Evolutionary conservation across 2,888 invertebrate species (phyloP), one percentile per base, ranked within the genome.

Genomic region (Leucophora obtusa): DNA sequence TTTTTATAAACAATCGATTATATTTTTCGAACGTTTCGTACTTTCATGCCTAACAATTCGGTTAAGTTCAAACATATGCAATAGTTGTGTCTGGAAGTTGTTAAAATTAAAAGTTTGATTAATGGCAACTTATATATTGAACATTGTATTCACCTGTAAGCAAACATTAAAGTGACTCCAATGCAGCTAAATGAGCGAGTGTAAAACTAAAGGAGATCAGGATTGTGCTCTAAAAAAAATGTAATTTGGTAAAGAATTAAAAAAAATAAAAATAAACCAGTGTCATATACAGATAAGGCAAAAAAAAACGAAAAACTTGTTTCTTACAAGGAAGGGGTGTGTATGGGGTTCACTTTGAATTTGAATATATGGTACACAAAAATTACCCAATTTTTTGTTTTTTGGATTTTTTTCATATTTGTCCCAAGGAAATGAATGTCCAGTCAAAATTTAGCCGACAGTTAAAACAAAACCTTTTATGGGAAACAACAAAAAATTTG

Each of bases 41-140:
- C 28, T 6, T 28, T 28, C 28, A 28, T 28, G 6, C 28, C 28
- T 7, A 28, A 38, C 11, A 9, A 38, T 43, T 70, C 76, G 53
- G 65, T 54, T 15, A 2, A 70, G 58, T 70, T 77, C 70, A 65
- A 60, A 65, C 53, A 53, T 28, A 65, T 24, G n/a, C 5, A 5
- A 59, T 35, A 21, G 10, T 60, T 73, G 73, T 69, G 35, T 65
- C 51, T 59, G 38, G 14, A 28, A 35, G 50, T 76, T 58, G n/a
- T 63, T n/a, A n/a, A 60, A 59, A 66, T 54, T 53, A 38, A 28
- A n/a, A 60, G 15, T 15, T 53, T 76, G 76, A 77, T 77, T 66
- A 71, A 77, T 77, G 71, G 35, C 60, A 72, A 8, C 15, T 69
- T 4, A 38, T 11, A 14, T 38, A 14, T 38, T 35, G 56, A 38